Evolutionary conservation across 2,113 vertebrate species (phyloP).

Genomic region (Rhinoptilus africanus): DNA sequence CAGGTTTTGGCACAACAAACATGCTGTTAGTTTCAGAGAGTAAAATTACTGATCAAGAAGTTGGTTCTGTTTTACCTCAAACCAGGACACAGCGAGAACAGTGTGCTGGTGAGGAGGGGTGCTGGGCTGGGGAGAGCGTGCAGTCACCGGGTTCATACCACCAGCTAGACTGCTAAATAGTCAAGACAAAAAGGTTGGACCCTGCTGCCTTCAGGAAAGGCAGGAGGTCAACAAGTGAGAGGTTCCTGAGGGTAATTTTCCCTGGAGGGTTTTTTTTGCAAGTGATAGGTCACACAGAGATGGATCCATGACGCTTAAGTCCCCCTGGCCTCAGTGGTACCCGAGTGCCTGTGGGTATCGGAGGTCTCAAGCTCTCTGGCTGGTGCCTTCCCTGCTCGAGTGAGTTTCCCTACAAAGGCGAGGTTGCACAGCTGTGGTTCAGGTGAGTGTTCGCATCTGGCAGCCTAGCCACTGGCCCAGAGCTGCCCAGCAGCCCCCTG

Average conservation of each 20-base stretch:
- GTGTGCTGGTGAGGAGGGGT: neutral
- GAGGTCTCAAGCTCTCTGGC: neutral
- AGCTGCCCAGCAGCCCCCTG: neutral
- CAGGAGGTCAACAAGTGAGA: neutral
- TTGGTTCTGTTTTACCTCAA: no score
- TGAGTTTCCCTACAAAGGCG: neutral
- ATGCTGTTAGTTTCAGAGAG: no score
- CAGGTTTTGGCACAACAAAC: no score
- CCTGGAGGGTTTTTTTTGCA: no score
- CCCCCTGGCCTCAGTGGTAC: neutral
- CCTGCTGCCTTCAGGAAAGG: neutral
- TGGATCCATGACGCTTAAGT: rapidly evolving
- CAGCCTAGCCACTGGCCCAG: neutral
- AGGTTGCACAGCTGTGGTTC: rapidly evolving
- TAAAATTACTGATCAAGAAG: no score
- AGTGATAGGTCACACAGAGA: neutral
- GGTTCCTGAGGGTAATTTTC: neutral
- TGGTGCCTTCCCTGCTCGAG: neutral
- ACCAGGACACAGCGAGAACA: neutral
- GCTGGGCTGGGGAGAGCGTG: neutral
- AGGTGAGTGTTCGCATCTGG: rapidly evolving
- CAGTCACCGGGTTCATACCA: rapidly evolving
- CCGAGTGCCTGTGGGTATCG: rapidly evolving
- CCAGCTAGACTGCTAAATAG: neutral
- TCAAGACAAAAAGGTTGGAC: neutral